phyloP scores from a whole-genome alignment of 2,888 invertebrate species.

The Drosophila suboccidentalis region DNA sequence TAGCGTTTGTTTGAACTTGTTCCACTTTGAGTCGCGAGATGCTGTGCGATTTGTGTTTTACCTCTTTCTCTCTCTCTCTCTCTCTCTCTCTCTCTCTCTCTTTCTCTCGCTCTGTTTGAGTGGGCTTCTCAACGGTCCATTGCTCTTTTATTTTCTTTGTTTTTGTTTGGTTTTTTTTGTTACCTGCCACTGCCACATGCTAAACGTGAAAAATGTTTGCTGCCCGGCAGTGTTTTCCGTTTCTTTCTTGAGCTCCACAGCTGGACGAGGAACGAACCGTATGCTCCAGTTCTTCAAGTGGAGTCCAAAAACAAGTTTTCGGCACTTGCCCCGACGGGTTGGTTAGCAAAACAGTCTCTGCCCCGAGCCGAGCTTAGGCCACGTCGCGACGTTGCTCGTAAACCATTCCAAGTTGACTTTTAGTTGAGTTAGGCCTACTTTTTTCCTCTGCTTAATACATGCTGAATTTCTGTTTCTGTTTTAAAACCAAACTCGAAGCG shows the following conservation, averaged over 20 bases:
- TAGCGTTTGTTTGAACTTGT: slow-evolving; percentile 31
- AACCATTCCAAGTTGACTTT: slow-evolving; percentile 31
- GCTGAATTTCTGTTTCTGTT: slow-evolving; percentile 20
- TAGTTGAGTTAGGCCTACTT: slow-evolving; percentile 42
- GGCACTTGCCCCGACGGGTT: slow-evolving; percentile 63
- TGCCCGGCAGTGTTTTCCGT: slow-evolving; percentile 41
- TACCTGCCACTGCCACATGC: slow-evolving; percentile 46
- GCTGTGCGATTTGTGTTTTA: slow-evolving; percentile 20
- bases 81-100: too few relatives aligned
- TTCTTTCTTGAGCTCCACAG: slow-evolving; percentile 35
- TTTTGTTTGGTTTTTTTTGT: background rate
- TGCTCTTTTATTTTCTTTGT: slow-evolving; percentile 24
- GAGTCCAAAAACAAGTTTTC: slow-evolving; percentile 71
- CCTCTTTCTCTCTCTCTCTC: too few relatives aligned
- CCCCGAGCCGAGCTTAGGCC: slow-evolving; percentile 4
- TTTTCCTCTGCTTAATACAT: slow-evolving; percentile 29
- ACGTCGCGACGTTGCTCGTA: slow-evolving; percentile 18
- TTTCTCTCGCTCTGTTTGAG: slow-evolving; percentile 12
- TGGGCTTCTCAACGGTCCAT: slow-evolving; percentile 26
- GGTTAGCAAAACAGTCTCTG: slow-evolving; percentile 7
- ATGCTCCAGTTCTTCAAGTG: slow-evolving; percentile 72
- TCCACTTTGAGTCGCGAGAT: slow-evolving; percentile 27
- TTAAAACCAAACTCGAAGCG: slow-evolving; percentile 10
- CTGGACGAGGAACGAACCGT: slow-evolving; percentile 29
- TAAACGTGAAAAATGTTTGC: slow-evolving; percentile 37